Evolutionary conservation across 1,140 invertebrate species (phyloP), one percentile per base, ranked within the genome.

Genomic region (Oedothorax gibbosus): DNA sequence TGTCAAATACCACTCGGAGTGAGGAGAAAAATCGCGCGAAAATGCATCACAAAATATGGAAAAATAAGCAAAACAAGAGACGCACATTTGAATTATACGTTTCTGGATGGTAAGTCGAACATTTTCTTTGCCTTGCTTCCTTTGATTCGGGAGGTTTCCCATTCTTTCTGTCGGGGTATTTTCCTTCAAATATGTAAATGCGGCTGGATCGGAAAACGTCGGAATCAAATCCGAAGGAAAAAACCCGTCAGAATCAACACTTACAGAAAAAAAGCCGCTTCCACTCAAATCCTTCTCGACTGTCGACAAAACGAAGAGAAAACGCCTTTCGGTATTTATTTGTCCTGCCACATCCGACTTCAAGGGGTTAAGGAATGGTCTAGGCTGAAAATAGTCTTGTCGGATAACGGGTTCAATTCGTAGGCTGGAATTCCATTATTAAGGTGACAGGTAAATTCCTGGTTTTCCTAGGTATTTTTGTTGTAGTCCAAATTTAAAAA

Each of bases 71-170:
- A 84, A 84, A 76, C 78, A 57, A 81, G 71, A 71, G 56, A 65
- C 60, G 80, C 80, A 84, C 81, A 64, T 84, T 84, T 68, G 81
- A 84, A 84, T 84, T 84, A 84, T 84, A 84, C 81, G 81, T 84
- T 84, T 76, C 60, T 84, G 81, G 72, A 84, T 84, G 71, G 72
- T 56, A 76, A 76, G 72, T 57, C 66, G 81, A 84, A 50, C 62
- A 68, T 84, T 84, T 84, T 84, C 81, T 84, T 84, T 84, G 81
- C 66, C 60, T 84, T 10, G 78, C 51, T 81, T 54, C 20, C 80
- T 53, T 56, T 84, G 81, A 75, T 75, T 84, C 62, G 57, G 81
- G 71, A 54, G 71, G 72, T 84, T 84, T 83, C 76, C 75, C 57
- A 84, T 84, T 75, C 81, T 54, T 15, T 75, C 54, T 51, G 51